Conservation (phyloP, 2,113 vertebrate genomes). For the Globicephala melas region DNA sequence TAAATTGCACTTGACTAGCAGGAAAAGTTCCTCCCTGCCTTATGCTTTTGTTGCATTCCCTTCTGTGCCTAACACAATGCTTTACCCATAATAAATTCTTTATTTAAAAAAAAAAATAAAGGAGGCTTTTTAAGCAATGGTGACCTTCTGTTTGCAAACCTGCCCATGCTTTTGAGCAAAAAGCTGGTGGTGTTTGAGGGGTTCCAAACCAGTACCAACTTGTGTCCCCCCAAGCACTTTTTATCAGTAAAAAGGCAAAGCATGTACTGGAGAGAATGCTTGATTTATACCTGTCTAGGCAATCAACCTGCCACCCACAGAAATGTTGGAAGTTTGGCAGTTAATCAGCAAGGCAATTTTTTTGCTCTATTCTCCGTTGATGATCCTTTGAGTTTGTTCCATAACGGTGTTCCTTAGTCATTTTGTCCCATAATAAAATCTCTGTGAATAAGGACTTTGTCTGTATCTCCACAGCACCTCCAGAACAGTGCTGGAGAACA, state of each 20-base stretch:
- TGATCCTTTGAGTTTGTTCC: not conserved
- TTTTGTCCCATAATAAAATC: not conserved
- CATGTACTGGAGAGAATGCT: conserved; percentile 38
- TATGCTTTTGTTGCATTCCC: not conserved
- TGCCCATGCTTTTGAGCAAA: conserved; percentile 40
- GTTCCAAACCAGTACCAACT: conserved; percentile 65
- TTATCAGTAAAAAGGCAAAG: conserved; percentile 63
- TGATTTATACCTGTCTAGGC: conserved; percentile 74
- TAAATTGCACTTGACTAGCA: not conserved
- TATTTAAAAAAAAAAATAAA: not conserved
- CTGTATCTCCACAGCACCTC: not conserved
- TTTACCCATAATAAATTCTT: not conserved
- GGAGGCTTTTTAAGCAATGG: not conserved
- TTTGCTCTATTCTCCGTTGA: conserved; percentile 19
- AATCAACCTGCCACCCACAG: conserved; percentile 71
- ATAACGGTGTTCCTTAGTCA: not conserved
- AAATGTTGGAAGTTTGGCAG: conserved; percentile 60
- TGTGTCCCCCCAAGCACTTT: conserved; percentile 67
- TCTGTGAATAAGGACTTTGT: not conserved
- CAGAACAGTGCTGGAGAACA: not conserved
- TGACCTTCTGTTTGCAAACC: conserved; percentile 54
- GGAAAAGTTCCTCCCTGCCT: not conserved
- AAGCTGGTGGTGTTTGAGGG: conserved; percentile 46
- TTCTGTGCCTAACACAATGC: not conserved
- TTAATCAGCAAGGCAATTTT: conserved; percentile 59